Evolutionary conservation across 2,113 vertebrate genomes (phyloP), one percentile per base, ranked within the genome.

Genomic region (Passerina amoena): DNA sequence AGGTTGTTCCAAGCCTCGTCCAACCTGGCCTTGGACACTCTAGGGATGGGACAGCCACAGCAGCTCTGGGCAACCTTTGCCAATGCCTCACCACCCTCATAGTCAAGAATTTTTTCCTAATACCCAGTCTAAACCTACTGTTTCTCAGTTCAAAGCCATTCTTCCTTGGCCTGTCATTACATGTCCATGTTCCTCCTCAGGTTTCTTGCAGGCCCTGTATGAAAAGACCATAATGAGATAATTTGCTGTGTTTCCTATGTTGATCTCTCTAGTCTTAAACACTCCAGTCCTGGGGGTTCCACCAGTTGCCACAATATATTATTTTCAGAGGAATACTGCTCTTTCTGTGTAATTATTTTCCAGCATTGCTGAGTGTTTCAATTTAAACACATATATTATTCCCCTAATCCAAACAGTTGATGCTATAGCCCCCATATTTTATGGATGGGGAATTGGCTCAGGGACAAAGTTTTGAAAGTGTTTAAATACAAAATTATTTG

Each of bases 401-500:
- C 14, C 16, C 14, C 51, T 53, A 63, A 94, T 73, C 64, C 90
- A 90, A 96, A 83, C 25, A 70, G 48, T 79, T 78, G 47, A 81
- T 80, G 25, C 51, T 78, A 15, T 6, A 80, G 30, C 17, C 16
- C 37, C 19, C 33, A 38, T 20, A 72, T 85, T 70, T 85, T 94
- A 83, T 82, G 83, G 63, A 70, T n/a, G 33, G 59, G 30, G 27
- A 96, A 80, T 2, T 88, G 93, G 56, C 64, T 68, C 33, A 56
- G 37, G 40, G 28, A 54, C 27, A 73, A 48, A 61, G 35, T 86
- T 88, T 83, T 73, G 19, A 59, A 77, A 83, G 42, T 37, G 30
- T 88, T 94, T 70, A 92, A 93, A 48, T 88, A 78, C 56, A 63
- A 77, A 73, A 76, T 60, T 3, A 69, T 83, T 96, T 93, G 54